Base-by-base conservation (phyloP, 2,888 invertebrate species). In the Germaria angustata region DNA sequence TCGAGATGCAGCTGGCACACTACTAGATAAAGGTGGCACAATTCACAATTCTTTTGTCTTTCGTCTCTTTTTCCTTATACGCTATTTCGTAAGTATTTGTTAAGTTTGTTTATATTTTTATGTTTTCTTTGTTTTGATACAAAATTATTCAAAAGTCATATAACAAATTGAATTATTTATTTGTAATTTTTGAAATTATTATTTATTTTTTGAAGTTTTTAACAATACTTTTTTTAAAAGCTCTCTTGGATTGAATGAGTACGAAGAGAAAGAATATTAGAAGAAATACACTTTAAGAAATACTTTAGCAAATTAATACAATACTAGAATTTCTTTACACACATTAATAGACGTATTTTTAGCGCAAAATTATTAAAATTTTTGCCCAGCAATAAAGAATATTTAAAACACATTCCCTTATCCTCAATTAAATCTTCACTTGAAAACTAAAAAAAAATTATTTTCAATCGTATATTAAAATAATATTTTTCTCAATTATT, bases 371-470 rank as follows among this genome's bases (percentile, higher is more conserved):
- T 84, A 83, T 84, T 86, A 20, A 86, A 83, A 84, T 86, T 86
- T 32, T 80, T 85, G 20, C 86, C 86, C 68, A 87, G 61, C 24
- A 85, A 72, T 66, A 84, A 66, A 9, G 87, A 86, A 44, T 85
- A 86, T 80, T 86, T 86, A 84, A 86, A 87, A 72, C 87, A 87
- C 87, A 87, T 87, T 51, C 17, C 2, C 2, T 34, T 1, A 49
- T 5, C 24, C 32, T 13, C 39, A 39, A 15, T 34, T 28, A 7
- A 51, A n/a, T n/a, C n/a, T n/a, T n/a, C n/a, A n/a, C n/a, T n/a
- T n/a, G n/a, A n/a, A n/a, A n/a, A n/a, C n/a, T n/a, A n/a, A n/a
- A n/a, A n/a, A n/a, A n/a, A n/a, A n/a, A n/a, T n/a, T n/a, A n/a
- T n/a, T n/a, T n/a, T n/a, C n/a, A n/a, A n/a, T n/a, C n/a, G n/a